Evolutionary conservation across 2,888 invertebrate genomes (phyloP), one percentile per base, ranked within the genome.

Genomic region (Erebia ligea): DNA sequence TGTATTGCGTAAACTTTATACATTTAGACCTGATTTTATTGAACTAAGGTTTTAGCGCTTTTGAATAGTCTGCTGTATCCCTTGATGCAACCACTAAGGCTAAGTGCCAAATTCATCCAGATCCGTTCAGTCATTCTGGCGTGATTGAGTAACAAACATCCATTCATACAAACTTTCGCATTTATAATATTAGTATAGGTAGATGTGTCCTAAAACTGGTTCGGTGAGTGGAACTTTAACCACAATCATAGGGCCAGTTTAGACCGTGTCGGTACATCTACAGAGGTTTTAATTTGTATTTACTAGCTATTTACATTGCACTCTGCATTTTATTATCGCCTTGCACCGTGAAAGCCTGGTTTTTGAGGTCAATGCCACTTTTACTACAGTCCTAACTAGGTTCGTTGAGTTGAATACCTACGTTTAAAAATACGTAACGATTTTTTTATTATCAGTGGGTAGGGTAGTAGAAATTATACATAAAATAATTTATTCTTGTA

Each of bases 351-450:
- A 63, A 68, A 71, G 68, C 68, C 71, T 68, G 67, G 68, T 71
- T 68, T 65, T 68, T 71, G 57, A 62, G 68, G 69, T 72, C 69
- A 72, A 52, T 69, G 72, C 66, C 69, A 69, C 63, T 72, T 72
- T 72, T 72, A 72, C 72, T 67, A 63, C 66, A 54, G 48, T 42
- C 19, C n/a, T 66, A 50, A 70, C 25, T 54, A 6, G 65, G 25
- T 48, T 52, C 48, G 52, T 52, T 59, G 21, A 19, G 40, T 48
- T 67, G 50, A 48, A 48, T 45, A 13, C 58, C 8, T 56, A 54
- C 10, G 21, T 61, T 52, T 61, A 52, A 67, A 66, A 45, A 42
- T 56, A 42, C 15, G 9, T 15, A 45, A 45, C 13, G 13, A 6
- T 56, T 40, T 58, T 67, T 67, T 58, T 25, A 58, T 57, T 21